phyloP scores from a whole-genome alignment of 2,113 vertebrate genomes.

The Actenoides lindsayi region DNA sequence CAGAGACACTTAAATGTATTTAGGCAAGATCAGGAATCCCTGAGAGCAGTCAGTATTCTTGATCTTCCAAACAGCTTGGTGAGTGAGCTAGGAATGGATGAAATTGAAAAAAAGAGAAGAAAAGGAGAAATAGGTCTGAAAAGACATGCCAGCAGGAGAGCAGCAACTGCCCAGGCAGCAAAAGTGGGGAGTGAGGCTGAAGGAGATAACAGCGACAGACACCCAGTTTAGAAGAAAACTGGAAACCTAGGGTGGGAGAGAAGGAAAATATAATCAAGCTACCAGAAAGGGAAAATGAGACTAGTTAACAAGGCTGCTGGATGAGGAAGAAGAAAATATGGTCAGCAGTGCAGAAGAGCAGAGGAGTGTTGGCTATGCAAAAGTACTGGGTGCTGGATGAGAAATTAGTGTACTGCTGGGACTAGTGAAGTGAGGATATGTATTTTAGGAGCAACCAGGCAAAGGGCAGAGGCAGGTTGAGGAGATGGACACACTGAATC shows the following conservation, averaged over 20 bases:
- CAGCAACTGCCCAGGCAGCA: neutral
- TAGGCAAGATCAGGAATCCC: rapidly evolving
- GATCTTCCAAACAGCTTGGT: neutral
- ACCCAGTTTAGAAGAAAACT: neutral
- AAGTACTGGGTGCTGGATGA: neutral
- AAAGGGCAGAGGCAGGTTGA: neutral
- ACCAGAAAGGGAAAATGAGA: neutral
- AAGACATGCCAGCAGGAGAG: neutral
- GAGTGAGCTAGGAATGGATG: neutral
- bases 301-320: neutral
- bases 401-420: neutral
- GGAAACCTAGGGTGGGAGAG: neutral
- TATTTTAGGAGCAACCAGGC: neutral
- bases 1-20: neutral
- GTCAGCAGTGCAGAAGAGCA: neutral
- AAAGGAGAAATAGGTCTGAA: neutral
- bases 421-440: neutral
- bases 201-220: neutral
- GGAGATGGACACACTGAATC: neutral
- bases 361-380: neutral
- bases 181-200: neutral
- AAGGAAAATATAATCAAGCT: neutral
- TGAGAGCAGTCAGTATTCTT: neutral
- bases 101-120: neutral
- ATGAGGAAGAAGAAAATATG: neutral